These are phyloP conservation scores for Megaceryle maxima DNA, from an alignment of 2,113 vertebrate species.

Conservation along the genomic window DNA sequence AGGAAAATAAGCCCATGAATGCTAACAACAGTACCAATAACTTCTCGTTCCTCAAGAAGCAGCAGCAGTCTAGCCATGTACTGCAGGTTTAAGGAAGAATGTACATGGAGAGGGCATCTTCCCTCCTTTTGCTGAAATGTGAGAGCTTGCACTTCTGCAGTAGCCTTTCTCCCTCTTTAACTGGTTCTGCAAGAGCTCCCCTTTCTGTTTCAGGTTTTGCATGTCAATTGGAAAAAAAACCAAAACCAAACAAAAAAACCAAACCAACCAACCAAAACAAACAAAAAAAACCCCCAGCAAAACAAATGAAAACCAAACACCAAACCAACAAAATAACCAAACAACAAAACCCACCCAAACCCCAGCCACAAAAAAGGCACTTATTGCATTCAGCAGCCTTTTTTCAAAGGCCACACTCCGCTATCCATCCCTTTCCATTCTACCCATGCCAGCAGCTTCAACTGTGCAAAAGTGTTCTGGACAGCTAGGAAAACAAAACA, in stretches of 20 bases:
- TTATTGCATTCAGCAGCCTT: neutral
- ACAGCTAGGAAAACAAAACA: neutral
- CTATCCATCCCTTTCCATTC: neutral
- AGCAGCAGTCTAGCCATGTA: neutral
- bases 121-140: neutral
- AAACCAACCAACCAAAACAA: neutral
- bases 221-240: neutral
- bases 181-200: constrained; percentile 6
- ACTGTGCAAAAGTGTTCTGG: neutral
- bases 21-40: neutral
- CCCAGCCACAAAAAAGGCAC: neutral
- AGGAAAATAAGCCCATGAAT: neutral
- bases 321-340: neutral
- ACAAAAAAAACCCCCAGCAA: too few relatives aligned
- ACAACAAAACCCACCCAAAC: neutral
- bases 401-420: neutral
- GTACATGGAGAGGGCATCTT: accelerated
- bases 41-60: neutral
- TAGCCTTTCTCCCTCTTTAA: neutral
- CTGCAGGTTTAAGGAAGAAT: neutral
- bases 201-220: neutral
- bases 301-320: neutral
- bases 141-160: neutral
- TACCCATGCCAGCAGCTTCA: neutral
- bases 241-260: neutral